Base-by-base conservation (phyloP, 2,888 invertebrate species). In the Uropetala carovei region DNA sequence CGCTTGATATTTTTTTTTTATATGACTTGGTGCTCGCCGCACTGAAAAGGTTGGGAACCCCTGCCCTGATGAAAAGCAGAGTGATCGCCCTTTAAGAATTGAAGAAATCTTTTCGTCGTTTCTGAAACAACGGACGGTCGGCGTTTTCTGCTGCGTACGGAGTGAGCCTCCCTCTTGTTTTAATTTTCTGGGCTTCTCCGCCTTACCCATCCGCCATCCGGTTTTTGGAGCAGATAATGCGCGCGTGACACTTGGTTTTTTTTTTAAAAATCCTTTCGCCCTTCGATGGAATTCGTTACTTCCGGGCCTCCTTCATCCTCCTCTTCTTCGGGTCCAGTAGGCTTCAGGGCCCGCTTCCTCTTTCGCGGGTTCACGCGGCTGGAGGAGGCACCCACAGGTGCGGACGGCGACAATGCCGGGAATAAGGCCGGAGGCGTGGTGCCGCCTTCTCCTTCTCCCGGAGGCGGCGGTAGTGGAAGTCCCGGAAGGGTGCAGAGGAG, bases 261-360 rank as follows among this genome's bases (percentile, higher is more conserved):
- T 43, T 56, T 7, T 13, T 30, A 30, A 43, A 16, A 30, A n/a
- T 86, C 59, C 2, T n/a, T 27, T n/a, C n/a, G n/a, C n/a, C 43
- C 82, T n/a, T 22, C 86, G 60, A 27, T 75, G 75, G 75, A 75
- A 75, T 59, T 58, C 85, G 30, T 11, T 27, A 9, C 30, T 22
- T 43, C 89, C 11, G 14, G 43, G 9, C 57, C 56, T 56, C 57
- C 56, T 56, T 56, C 57, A 10, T n/a, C 83, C n/a, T 83, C 83
- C 18, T 83, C n/a, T 13, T n/a, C 83, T 11, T 64, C 89, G 30
- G 43, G 22, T 11, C 43, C 89, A 16, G 89, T 27, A 11, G 89
- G 89, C 56, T 43, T 89, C 64, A 60, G 89, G 64, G 89, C 89
- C 16, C 89, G 89, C n/a, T 89, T 89, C n/a, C 43, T 43, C 89